Evolutionary conservation across 2,797 vertebrate genomes (phyloP).

Genomic region (Sternarchorhynchus goeldii): DNA sequence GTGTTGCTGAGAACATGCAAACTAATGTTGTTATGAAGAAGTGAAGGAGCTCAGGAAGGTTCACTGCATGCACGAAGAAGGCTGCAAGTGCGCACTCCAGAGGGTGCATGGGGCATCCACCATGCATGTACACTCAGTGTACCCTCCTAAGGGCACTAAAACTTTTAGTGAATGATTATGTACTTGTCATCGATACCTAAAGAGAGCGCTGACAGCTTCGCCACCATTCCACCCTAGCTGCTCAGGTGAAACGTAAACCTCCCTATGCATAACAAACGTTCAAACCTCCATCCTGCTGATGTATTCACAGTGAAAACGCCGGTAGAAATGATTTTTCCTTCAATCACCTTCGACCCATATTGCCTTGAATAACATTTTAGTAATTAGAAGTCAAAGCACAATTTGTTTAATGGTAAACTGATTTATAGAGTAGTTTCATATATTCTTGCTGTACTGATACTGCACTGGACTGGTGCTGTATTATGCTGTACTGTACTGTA

Average conservation of each 20-base stretch:
- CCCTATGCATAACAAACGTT: slow-evolving; percentile 10
- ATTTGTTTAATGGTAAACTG: not conserved
- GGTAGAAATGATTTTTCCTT: not conserved
- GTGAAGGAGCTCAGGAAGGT: too few species aligned
- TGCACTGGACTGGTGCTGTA: slow-evolving; percentile 25
- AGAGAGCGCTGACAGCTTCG: not conserved
- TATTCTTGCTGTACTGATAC: not conserved
- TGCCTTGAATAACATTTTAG: slow-evolving; percentile 12
- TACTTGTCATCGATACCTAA: not conserved
- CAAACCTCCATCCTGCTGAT: not conserved
- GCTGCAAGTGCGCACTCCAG: not conserved
- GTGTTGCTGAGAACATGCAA: too few species aligned
- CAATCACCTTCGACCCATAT: not conserved
- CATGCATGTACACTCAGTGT: not conserved
- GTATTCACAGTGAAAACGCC: not conserved
- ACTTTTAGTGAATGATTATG: too few species aligned
- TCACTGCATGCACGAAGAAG: too few species aligned
- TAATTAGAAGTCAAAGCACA: slow-evolving; percentile 26
- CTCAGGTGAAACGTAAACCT: not conserved
- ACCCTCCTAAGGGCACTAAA: too few species aligned
- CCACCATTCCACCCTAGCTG: not conserved
- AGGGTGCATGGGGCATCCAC: not conserved
- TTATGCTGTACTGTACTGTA: slow-evolving; percentile 44
- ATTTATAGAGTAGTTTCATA: not conserved
- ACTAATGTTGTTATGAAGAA: too few species aligned